Percentiles rank a stretch among this genome's conserved stretches.
Conservation (phyloP, 2,797 vertebrate species). For the Streptopelia turtur region DNA sequence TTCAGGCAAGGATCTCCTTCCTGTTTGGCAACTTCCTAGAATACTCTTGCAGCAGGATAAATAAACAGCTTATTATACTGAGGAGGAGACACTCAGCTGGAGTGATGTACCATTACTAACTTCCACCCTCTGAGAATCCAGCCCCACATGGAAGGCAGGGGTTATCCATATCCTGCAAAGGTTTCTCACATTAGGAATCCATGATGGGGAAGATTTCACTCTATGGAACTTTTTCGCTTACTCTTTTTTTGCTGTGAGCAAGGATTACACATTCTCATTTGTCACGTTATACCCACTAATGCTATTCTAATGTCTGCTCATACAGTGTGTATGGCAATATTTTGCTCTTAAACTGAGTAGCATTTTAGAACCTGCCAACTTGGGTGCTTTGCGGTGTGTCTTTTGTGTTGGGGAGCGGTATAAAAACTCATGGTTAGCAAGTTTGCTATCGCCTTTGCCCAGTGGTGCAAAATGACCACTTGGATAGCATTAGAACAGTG, state of each 20-base stretch:
- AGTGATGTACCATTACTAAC: background rate
- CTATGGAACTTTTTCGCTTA: background rate
- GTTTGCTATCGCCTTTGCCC: background rate
- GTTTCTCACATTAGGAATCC: background rate
- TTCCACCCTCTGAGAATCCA: constrained; percentile 1
- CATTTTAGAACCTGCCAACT: background rate
- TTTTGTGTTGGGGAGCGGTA: background rate
- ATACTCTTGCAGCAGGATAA: constrained; percentile 29
- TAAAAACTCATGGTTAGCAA: background rate
- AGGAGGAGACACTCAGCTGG: background rate
- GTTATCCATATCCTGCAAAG: background rate
- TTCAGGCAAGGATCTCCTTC: constrained; percentile 51
- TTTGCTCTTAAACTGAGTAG: background rate
- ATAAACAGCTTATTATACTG: constrained; percentile 35
- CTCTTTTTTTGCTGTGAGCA: background rate
- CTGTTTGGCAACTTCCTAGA: constrained; percentile 55
- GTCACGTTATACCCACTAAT: accelerated
- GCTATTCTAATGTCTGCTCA: background rate
- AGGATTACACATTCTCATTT: background rate
- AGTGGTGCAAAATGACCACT: background rate
- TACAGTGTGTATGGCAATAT: background rate
- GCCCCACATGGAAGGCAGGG: background rate
- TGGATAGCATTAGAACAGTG: background rate
- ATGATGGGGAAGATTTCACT: background rate
- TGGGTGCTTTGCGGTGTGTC: background rate